These are phyloP conservation scores for Clostera curtula DNA, from an alignment of 2,888 invertebrate genomes.

Conservation along the genomic window DNA sequence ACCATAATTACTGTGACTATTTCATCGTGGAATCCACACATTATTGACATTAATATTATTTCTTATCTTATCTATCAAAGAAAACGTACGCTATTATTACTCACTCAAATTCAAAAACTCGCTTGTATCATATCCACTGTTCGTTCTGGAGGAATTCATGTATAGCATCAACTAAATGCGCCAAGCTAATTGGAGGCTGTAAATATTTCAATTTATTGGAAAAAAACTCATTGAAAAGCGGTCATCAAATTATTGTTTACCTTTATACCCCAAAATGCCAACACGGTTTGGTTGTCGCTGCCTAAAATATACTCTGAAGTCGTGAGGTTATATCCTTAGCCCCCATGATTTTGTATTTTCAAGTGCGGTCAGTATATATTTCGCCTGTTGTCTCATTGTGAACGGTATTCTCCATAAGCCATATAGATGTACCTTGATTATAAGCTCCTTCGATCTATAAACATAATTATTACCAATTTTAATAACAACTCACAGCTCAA, in stretches of 20 bases:
- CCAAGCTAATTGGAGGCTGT: slow-evolving; percentile 33
- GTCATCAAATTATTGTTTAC: too few species aligned
- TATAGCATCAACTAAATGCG: too few species aligned
- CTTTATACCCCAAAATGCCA: slow-evolving; percentile 42
- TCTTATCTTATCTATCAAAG: too few species aligned
- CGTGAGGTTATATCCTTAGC: slow-evolving; percentile 38
- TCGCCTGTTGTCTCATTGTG: slow-evolving; percentile 30
- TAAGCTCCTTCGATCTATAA: slow-evolving; percentile 79
- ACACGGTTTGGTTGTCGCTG: slow-evolving; percentile 32
- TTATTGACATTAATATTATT: too few species aligned
- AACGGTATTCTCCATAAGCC: slow-evolving; percentile 31
- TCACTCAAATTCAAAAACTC: slow-evolving; percentile 28
- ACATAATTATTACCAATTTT: too few species aligned
- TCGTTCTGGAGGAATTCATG: slow-evolving; percentile 25
- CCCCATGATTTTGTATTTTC: slow-evolving; percentile 39
- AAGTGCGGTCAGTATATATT: slow-evolving; percentile 34
- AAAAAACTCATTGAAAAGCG: neutral
- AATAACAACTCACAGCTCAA: too few species aligned
- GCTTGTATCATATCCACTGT: slow-evolving; percentile 25
- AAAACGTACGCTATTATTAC: too few species aligned
- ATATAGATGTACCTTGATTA: slow-evolving; percentile 37
- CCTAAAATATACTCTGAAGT: slow-evolving; percentile 34
- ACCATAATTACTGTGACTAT: neutral
- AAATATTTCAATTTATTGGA: slow-evolving; percentile 5
- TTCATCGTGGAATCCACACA: too few species aligned